Conservation (phyloP, 2,113 vertebrate genomes). For the Columba janthina region DNA sequence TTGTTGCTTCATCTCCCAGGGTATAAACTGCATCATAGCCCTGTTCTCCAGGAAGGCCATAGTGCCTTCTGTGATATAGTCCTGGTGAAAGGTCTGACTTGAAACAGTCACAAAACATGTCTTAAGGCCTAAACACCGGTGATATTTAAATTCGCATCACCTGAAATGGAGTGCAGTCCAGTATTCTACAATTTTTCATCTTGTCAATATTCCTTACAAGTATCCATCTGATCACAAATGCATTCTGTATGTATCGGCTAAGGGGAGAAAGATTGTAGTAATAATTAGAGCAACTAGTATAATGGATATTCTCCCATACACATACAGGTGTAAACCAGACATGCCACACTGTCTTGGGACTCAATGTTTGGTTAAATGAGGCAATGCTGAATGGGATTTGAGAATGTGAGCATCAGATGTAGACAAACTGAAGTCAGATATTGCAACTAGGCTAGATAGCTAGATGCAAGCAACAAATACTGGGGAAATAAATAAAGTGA, state of each 20-base stretch:
- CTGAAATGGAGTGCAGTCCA: neutral
- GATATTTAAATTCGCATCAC: neutral
- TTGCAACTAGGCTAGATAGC: neutral
- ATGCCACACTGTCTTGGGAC: neutral
- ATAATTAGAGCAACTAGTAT: neutral
- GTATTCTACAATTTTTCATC: neutral
- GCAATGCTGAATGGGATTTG: too few species aligned
- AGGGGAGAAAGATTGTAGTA: neutral
- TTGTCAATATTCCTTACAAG: rapidly evolving
- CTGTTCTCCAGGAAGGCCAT: neutral
- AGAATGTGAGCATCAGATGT: neutral
- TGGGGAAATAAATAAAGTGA: neutral
- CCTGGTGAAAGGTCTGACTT: rapidly evolving
- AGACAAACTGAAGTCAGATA: neutral
- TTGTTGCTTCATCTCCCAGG: rapidly evolving
- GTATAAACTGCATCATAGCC: too few species aligned
- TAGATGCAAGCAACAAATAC: neutral
- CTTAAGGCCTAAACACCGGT: rapidly evolving
- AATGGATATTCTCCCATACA: neutral
- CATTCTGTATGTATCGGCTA: rapidly evolving
- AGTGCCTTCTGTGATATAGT: neutral
- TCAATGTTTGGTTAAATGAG: neutral
- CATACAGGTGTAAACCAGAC: neutral
- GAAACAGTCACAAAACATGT: neutral
- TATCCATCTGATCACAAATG: neutral